Evolutionary conservation across 2,113 vertebrate genomes (phyloP).

Genomic region (Panthera uncia): DNA sequence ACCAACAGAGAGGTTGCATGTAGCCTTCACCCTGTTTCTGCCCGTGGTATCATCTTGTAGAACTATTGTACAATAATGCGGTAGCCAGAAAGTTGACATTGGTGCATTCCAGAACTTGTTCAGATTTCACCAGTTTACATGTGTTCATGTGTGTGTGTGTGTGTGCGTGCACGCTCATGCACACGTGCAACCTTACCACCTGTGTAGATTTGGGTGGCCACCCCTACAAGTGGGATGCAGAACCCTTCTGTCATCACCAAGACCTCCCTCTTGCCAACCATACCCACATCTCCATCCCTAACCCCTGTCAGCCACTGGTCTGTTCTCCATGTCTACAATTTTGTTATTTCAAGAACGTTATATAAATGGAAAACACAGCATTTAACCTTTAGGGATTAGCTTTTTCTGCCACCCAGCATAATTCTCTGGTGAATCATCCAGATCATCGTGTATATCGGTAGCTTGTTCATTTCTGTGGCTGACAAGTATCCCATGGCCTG

Average conservation of each 20-base stretch:
- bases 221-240: not conserved
- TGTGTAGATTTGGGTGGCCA: not conserved
- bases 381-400: not conserved
- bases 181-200: not conserved
- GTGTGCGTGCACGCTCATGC: not conserved
- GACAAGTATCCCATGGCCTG: not conserved
- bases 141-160: not conserved
- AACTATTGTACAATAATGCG: not conserved
- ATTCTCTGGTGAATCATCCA: not conserved
- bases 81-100: not conserved
- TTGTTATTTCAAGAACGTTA: not conserved
- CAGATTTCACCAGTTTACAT: not conserved
- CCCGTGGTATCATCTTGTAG: not conserved
- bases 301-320: not conserved
- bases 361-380: not conserved
- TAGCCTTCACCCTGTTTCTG: not conserved
- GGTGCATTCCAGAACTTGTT: not conserved
- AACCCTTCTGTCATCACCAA: not conserved
- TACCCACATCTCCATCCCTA: not conserved
- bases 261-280: too few relatives aligned
- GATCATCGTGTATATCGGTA: rapidly evolving
- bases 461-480: not conserved
- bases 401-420: not conserved
- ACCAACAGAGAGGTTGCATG: not conserved
- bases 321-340: not conserved